These are phyloP conservation scores for Catagonus wagneri DNA, from an alignment of 2,113 vertebrate species.

Conservation along the genomic window DNA sequence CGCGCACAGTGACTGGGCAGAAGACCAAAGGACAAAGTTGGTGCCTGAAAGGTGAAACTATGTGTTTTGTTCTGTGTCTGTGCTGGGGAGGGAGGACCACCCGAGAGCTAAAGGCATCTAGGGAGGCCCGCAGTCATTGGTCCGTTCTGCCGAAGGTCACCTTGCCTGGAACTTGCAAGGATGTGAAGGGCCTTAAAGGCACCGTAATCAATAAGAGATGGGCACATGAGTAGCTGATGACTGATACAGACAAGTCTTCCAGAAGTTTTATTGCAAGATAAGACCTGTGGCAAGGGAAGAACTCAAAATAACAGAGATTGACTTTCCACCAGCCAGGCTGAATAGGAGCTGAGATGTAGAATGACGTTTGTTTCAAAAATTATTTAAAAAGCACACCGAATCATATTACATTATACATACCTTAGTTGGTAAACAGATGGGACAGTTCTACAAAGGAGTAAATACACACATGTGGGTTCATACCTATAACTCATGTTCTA, in stretches of 20 bases:
- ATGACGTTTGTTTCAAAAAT: not conserved
- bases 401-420: not conserved
- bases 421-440: not conserved
- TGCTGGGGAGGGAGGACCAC: fast-evolving
- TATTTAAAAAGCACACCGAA: not conserved
- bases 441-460: not conserved
- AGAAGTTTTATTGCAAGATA: not conserved
- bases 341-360: not conserved
- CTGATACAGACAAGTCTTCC: not conserved
- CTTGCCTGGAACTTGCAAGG: not conserved
- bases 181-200: not conserved
- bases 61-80: not conserved
- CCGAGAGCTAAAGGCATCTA: no score
- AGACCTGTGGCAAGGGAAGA: not conserved
- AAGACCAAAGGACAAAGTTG: not conserved
- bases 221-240: no score
- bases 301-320: not conserved
- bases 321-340: not conserved
- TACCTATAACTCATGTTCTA: not conserved
- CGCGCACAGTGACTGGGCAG: not conserved
- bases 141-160: not conserved
- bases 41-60: not conserved
- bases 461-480: not conserved
- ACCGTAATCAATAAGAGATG: not conserved
- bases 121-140: no score